Conservation (phyloP, 2,888 invertebrate genomes). For the Eristalis tenax region DNA sequence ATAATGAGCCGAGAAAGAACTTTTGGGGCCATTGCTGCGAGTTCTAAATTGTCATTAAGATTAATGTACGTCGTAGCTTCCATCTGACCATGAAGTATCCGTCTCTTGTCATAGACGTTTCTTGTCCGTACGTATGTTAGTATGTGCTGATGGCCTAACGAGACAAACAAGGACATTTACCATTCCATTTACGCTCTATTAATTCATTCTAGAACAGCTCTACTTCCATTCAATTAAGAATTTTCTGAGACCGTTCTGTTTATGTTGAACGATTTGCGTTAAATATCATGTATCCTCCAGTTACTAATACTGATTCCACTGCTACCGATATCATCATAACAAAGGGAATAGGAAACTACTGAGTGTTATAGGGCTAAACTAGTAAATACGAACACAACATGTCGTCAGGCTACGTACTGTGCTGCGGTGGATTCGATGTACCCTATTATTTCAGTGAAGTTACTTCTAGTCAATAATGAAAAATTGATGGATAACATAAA, state of each 20-base stretch:
- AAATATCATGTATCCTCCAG: slow-evolving; percentile 48
- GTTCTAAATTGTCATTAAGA: slow-evolving; percentile 42
- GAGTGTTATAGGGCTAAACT: slow-evolving; percentile 9
- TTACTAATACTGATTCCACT: slow-evolving; percentile 13
- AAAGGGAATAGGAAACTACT: slow-evolving; percentile 18
- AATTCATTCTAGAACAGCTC: slow-evolving; percentile 59
- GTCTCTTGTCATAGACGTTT: background rate
- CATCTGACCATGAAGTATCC: slow-evolving; percentile 4
- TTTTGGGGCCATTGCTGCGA: background rate
- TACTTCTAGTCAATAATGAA: background rate
- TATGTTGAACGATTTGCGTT: slow-evolving; percentile 67
- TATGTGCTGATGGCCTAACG: background rate
- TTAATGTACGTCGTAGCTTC: slow-evolving; percentile 36
- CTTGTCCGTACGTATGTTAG: too few species aligned
- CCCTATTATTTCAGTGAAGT: slow-evolving; percentile 4
- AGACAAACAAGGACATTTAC: slow-evolving; percentile 55
- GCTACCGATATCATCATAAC: slow-evolving; percentile 26
- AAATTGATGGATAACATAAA: too few species aligned
- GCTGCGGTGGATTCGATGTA: background rate
- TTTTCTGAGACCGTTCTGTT: slow-evolving; percentile 63
- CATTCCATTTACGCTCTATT: slow-evolving; percentile 62
- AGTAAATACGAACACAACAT: background rate
- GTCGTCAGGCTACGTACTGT: background rate
- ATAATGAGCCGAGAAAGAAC: background rate
- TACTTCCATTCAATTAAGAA: slow-evolving; percentile 69